Percentiles rank a stretch among this genome's conserved stretches.
Conservation (phyloP, 2,797 vertebrate species). For the Sebastes variabilis region DNA sequence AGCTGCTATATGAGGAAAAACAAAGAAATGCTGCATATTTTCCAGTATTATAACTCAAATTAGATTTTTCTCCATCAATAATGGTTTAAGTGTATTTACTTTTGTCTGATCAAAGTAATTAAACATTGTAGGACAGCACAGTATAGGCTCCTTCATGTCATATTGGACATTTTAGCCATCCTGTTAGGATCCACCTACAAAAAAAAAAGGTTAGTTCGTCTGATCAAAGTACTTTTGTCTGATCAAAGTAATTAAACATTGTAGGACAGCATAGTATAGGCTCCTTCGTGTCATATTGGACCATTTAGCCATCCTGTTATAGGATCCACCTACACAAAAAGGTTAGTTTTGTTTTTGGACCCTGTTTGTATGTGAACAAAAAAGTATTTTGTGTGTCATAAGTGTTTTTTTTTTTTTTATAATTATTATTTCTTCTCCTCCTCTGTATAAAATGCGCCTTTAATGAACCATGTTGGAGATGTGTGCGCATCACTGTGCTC, state of each 20-base stretch:
- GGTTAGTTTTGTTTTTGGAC: constrained; percentile 29
- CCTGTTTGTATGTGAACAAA: constrained; percentile 32
- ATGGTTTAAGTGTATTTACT: constrained; percentile 58
- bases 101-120: constrained; percentile 36
- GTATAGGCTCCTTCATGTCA: constrained; percentile 16
- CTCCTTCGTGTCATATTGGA: constrained; percentile 19
- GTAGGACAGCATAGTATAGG: constrained; percentile 10
- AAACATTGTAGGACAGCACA: constrained; percentile 9
- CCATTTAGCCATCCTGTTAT: constrained; percentile 13
- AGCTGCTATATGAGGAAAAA: constrained; percentile 63
- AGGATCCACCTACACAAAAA: constrained; percentile 10
- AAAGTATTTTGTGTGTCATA: constrained; percentile 32
- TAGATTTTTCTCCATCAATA: constrained; percentile 13
- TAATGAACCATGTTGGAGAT: constrained; percentile 8
- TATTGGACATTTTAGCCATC: constrained; percentile 10
- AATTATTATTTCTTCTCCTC: not conserved
- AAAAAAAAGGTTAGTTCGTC: constrained; percentile 36
- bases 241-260: constrained; percentile 23
- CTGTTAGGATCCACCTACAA: constrained; percentile 22
- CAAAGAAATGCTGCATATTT: constrained; percentile 34
- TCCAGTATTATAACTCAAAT: constrained; percentile 48
- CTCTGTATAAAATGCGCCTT: constrained; percentile 14
- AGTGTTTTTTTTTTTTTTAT: constrained; percentile 15
- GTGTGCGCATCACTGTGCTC: constrained; percentile 71
- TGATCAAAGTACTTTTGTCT: constrained; percentile 42